phyloP scores from a whole-genome alignment of 2,888 invertebrate species.

The Caenorhabditis doughertyi region DNA sequence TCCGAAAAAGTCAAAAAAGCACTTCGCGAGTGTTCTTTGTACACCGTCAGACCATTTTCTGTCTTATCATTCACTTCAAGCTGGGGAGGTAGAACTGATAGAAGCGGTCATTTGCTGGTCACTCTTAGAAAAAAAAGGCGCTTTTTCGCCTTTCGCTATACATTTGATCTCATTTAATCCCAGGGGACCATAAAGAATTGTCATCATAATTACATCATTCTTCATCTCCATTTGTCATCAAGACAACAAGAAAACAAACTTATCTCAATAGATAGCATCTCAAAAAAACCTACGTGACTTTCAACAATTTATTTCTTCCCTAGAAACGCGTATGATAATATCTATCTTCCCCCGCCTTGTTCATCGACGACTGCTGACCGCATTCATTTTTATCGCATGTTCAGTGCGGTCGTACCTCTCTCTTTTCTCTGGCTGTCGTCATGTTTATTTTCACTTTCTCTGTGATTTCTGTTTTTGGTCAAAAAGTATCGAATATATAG shows the following conservation, averaged over 20 bases:
- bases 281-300: conserved; percentile 34
- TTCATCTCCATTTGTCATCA: background rate
- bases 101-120: background rate
- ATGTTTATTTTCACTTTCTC: conserved; percentile 2
- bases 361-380: too few relatives aligned
- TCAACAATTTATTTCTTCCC: background rate
- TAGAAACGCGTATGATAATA: conserved; percentile 15
- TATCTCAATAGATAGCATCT: background rate
- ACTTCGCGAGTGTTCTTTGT: background rate
- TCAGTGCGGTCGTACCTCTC: conserved; percentile 31
- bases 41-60: conserved; percentile 11
- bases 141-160: too few relatives aligned
- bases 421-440: conserved; percentile 27
- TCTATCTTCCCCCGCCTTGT: conserved; percentile 1
- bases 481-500: too few relatives aligned
- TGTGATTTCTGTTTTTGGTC: background rate
- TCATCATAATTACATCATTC: background rate
- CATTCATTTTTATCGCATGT: conserved; percentile 18
- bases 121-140: too few relatives aligned
- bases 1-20: conserved; percentile 7
- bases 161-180: background rate
- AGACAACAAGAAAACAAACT: background rate
- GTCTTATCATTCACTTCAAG: conserved; percentile 6
- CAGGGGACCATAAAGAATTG: background rate
- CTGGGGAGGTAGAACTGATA: too few relatives aligned